Conservation (phyloP, 1,140 invertebrate genomes). For the Drosophila lacteicornis region DNA sequence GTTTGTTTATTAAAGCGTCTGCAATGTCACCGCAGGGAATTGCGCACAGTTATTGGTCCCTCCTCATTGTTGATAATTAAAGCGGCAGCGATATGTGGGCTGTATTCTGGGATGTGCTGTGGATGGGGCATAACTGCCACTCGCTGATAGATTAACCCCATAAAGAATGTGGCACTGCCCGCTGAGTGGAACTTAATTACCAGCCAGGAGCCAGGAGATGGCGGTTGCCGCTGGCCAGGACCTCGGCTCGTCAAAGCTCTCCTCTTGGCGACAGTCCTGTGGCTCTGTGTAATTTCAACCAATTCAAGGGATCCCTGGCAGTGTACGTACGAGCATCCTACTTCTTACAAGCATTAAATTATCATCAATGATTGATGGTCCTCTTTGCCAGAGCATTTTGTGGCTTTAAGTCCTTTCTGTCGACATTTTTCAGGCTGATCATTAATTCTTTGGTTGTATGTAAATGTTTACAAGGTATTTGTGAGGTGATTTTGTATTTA, state of each 20-base stretch:
- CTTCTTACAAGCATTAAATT: conserved; percentile 18
- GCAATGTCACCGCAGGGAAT: conserved; percentile 77
- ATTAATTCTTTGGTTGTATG: not conserved
- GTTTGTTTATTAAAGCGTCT: conserved; percentile 77
- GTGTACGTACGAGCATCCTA: not conserved
- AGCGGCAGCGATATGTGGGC: conserved; percentile 56
- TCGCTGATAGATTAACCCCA: conserved; percentile 76
- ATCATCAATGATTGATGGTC: conserved; percentile 10
- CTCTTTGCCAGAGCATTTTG: not conserved
- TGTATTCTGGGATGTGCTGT: not conserved
- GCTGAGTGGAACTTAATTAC: conserved; percentile 57
- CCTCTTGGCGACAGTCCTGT: conserved; percentile 6
- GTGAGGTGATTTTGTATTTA: not conserved
- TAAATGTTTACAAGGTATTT: not conserved
- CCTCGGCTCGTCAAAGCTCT: conserved; percentile 19
- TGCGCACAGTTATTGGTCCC: conserved; percentile 36
- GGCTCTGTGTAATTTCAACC: conserved; percentile 9
- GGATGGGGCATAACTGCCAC: conserved; percentile 25
- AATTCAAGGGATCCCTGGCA: conserved; percentile 9
- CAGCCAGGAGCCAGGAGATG: conserved; percentile 26
- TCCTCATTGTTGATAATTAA: conserved; percentile 69
- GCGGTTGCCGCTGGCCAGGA: not conserved
- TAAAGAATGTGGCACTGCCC: conserved; percentile 58
- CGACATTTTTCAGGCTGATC: conserved; percentile 8
- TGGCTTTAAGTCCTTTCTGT: conserved; percentile 7